Evolutionary conservation across 2,888 invertebrate genomes (phyloP).

Genomic region (Eupithecia subumbrata): DNA sequence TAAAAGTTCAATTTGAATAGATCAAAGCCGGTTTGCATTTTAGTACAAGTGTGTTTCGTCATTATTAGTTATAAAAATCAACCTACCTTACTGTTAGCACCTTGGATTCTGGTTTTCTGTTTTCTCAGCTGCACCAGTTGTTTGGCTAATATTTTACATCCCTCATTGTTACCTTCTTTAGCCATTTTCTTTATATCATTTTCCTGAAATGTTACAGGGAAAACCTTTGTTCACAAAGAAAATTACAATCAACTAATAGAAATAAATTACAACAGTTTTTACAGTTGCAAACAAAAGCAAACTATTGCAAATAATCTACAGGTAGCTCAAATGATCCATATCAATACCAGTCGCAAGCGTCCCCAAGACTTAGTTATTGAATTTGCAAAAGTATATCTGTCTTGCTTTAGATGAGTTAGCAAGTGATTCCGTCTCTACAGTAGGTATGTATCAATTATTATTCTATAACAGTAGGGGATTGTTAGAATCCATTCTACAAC

Average conservation of each 20-base stretch:
- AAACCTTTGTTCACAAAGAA: too few relatives aligned
- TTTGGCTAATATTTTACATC: slow-evolving; percentile 92
- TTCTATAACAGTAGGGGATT: not conserved
- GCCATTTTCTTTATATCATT: slow-evolving; percentile 95
- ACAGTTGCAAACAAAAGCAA: too few relatives aligned
- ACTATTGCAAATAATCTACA: too few relatives aligned
- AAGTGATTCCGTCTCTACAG: not conserved
- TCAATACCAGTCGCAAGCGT: too few relatives aligned
- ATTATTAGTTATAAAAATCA: not conserved
- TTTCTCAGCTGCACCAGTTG: slow-evolving; percentile 94
- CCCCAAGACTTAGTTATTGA: not conserved
- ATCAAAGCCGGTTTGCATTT: not conserved
- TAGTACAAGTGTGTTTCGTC: not conserved
- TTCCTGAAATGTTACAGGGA: slow-evolving; percentile 83
- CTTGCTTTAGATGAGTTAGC: not conserved
- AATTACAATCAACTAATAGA: too few relatives aligned
- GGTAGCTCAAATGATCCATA: too few relatives aligned
- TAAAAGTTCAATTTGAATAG: too few relatives aligned
- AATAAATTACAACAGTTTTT: too few relatives aligned
- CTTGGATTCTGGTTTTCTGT: slow-evolving; percentile 92
- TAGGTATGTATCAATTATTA: not conserved
- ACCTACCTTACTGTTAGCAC: slow-evolving; percentile 90
- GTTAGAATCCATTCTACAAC: too few relatives aligned
- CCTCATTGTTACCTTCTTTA: slow-evolving; percentile 93
- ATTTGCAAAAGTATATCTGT: not conserved